These are phyloP conservation scores for Forbesichthys agassizii DNA, from an alignment of 2,113 vertebrate genomes.

Conservation along the genomic window DNA sequence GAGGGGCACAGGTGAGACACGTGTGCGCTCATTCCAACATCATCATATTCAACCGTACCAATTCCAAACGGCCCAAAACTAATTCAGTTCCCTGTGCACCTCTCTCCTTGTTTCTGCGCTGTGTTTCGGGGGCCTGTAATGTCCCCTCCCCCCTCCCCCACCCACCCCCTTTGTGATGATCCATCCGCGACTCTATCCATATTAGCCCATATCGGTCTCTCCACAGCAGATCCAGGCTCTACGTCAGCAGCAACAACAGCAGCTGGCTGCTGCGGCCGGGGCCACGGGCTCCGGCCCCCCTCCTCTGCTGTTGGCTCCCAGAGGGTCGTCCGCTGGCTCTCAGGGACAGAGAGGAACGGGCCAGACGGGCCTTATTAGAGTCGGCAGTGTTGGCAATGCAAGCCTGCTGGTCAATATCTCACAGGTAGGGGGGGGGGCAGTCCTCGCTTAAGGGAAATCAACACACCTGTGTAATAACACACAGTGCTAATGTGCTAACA, in stretches of 20 bases:
- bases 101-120: not conserved
- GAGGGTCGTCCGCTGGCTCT: conserved; percentile 80
- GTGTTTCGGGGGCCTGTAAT: conserved; percentile 27
- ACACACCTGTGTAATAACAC: not conserved
- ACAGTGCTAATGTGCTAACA: no score
- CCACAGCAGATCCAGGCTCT: conserved; percentile 92
- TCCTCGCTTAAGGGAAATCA: not conserved
- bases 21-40: not conserved
- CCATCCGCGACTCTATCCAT: conserved; percentile 19
- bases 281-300: conserved; percentile 81
- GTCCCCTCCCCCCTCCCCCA: conserved; percentile 19
- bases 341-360: conserved; percentile 85
- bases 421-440: conserved; percentile 13
- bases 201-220: conserved; percentile 82
- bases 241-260: conserved; percentile 89
- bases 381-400: conserved; percentile 44
- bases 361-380: conserved; percentile 82
- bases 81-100: not conserved
- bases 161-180: conserved; percentile 38
- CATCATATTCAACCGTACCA: not conserved
- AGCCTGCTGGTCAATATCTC: conserved; percentile 67
- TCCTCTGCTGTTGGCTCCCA: conserved; percentile 87
- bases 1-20: conserved; percentile 88
- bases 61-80: not conserved
- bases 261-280: conserved; percentile 81